phyloP scores from a whole-genome alignment of 2,888 invertebrate genomes.

The Aphrophora alni region DNA sequence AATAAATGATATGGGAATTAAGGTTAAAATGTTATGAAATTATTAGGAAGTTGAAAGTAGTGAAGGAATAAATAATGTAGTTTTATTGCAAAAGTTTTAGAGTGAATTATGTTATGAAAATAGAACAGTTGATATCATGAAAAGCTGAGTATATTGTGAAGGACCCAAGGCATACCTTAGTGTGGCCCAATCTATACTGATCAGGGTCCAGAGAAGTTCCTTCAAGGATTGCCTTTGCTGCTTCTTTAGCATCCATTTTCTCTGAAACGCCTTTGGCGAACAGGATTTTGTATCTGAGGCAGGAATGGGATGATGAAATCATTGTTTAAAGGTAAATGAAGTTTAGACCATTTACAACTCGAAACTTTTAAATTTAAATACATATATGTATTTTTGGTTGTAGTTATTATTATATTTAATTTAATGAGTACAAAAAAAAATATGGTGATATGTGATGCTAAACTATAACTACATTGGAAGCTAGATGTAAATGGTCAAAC shows the following conservation, averaged over 20 bases:
- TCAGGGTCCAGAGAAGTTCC: conserved; percentile 84
- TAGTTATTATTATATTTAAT: too few species aligned
- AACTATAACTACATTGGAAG: neutral
- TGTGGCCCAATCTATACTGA: conserved; percentile 93
- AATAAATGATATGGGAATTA: too few species aligned
- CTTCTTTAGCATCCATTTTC: conserved; percentile 69
- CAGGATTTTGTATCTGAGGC: conserved; percentile 97
- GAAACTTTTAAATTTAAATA: neutral
- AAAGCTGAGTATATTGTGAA: neutral
- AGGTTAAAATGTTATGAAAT: too few species aligned
- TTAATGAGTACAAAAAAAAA: too few species aligned
- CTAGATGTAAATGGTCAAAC: neutral
- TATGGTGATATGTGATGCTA: neutral
- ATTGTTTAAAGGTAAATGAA: neutral
- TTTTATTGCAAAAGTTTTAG: too few species aligned
- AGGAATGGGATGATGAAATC: conserved; percentile 51
- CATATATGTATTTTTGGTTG: neutral
- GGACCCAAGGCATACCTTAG: conserved; percentile 74
- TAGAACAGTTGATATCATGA: neutral
- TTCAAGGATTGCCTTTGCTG: conserved; percentile 52
- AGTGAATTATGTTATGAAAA: neutral
- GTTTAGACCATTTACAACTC: neutral
- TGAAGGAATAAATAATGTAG: too few species aligned
- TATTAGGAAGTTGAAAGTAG: too few species aligned
- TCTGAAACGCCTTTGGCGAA: conserved; percentile 88